Evolutionary conservation across 2,797 vertebrate genomes (phyloP), one percentile per base, ranked within the genome.

Genomic region (Carapus acus): DNA sequence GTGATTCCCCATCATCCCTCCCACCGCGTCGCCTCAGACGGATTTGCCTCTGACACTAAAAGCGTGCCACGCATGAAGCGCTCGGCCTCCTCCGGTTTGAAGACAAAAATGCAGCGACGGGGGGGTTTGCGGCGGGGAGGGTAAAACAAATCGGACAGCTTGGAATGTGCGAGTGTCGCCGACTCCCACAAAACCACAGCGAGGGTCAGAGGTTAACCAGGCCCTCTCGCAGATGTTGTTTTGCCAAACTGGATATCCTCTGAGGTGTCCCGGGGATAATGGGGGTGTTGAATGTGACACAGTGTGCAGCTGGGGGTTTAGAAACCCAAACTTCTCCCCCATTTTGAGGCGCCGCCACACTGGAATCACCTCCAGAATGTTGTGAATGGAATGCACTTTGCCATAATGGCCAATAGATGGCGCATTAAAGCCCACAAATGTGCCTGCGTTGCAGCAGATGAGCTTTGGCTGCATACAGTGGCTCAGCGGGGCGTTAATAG

Each of bases 221-320:
- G 12, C 62, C 45, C 49, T 58, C 54, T 47, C 66, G 62, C 73
- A 76, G 54, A 72, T 72, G 73, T 64, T 54, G 49, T 74, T 79
- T 53, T 67, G 22, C 45, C 61, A 53, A 60, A 52, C 59, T 59
- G 49, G 51, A 63, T 65, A 45, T 65, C 52, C 44, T 2, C 57
- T 45, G 31, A 53, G 8, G 1, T 41, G 29, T 15, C 14, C 22
- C 4, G 6, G 13, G 3, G n/a, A 16, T 38, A 6, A 20, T 37
- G 13, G 6, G 9, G 22, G 14, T 15, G 23, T 13, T 39, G 7
- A 40, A 62, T 17, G 40, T 43, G 43, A 40, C 47, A 46, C 24
- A 43, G 23, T 49, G 29, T 23, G 38, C 59, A 55, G n/a, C 33
- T 45, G 33, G 14, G 37, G 11, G 17, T 39, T 45, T 6, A 29